These are phyloP conservation scores for Crocodylus rhombifer DNA, from an alignment of 2,797 vertebrate genomes.

Conservation along the genomic window DNA sequence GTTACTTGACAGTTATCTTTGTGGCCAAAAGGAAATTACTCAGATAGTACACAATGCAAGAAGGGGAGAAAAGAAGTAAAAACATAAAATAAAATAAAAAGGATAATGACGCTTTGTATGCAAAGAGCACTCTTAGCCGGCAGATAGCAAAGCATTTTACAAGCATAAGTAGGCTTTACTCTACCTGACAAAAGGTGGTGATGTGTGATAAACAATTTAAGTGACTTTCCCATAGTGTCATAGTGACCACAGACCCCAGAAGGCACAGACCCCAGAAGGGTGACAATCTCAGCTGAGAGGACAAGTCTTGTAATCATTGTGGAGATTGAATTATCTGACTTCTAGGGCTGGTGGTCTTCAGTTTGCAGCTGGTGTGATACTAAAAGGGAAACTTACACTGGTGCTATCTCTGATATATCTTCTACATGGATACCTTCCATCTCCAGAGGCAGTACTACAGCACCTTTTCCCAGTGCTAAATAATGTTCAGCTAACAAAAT, in stretches of 20 bases:
- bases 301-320: neutral
- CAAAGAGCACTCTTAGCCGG: neutral
- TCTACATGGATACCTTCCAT: neutral
- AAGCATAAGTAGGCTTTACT: neutral
- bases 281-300: neutral
- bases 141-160: neutral
- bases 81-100: fast-evolving
- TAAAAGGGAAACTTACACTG: slow-evolving; percentile 13
- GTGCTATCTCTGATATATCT: neutral
- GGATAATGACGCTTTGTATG: neutral
- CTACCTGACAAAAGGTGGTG: neutral
- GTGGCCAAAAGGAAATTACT: neutral
- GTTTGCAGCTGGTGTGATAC: neutral
- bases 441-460: neutral
- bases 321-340: neutral
- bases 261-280: fast-evolving
- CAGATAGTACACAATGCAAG: fast-evolving
- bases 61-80: neutral
- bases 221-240: neutral
- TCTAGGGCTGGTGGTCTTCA: neutral
- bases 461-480: slow-evolving; percentile 48
- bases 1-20: neutral
- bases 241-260: neutral
- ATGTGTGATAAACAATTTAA: neutral
- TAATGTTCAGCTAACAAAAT: slow-evolving; percentile 53